Evolutionary conservation across 1,140 invertebrate species (phyloP).

Genomic region (Drosophila malerkotliana): DNA sequence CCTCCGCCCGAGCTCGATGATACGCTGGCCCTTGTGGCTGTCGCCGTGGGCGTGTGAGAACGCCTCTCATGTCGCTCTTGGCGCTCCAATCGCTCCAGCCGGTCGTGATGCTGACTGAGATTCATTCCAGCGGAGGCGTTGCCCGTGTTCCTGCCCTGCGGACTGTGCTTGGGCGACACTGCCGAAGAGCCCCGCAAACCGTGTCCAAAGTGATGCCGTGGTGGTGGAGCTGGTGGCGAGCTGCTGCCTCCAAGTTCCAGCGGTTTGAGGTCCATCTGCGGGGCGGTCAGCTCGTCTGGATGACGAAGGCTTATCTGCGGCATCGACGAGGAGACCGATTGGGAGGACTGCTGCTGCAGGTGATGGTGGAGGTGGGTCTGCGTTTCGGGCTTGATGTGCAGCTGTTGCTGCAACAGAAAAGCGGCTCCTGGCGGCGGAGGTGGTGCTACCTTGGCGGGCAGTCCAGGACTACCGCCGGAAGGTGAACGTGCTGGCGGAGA

Average conservation of each 20-base stretch:
- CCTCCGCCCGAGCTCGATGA: constrained; percentile 35
- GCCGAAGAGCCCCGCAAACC: constrained; percentile 44
- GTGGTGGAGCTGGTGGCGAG: constrained; percentile 62
- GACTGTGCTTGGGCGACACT: constrained; percentile 72
- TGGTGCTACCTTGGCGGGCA: constrained; percentile 55
- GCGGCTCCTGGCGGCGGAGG: constrained; percentile 62
- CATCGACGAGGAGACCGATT: constrained; percentile 34
- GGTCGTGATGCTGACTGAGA: constrained; percentile 56
- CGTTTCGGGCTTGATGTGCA: constrained; percentile 78
- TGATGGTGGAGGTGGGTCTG: constrained; percentile 76
- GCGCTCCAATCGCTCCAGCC: constrained; percentile 50
- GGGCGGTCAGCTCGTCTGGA: constrained; percentile 72
- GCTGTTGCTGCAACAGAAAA: constrained; percentile 74
- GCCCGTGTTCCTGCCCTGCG: constrained; percentile 40
- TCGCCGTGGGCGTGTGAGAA: constrained; percentile 67
- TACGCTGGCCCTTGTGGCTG: constrained; percentile 50
- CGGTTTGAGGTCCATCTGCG: constrained; percentile 71
- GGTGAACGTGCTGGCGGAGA: constrained; percentile 52
- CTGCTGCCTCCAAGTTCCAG: constrained; percentile 56
- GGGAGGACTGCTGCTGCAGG: constrained; percentile 39
- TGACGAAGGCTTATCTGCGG: constrained; percentile 72
- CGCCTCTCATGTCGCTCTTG: constrained; percentile 63
- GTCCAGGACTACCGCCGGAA: constrained; percentile 51
- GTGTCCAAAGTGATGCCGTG: constrained; percentile 65
- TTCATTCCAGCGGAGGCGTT: constrained; percentile 40